Evolutionary conservation across 2,113 vertebrate species (phyloP), one percentile per base, ranked within the genome.

Genomic region (Aptenodytes forsteri): DNA sequence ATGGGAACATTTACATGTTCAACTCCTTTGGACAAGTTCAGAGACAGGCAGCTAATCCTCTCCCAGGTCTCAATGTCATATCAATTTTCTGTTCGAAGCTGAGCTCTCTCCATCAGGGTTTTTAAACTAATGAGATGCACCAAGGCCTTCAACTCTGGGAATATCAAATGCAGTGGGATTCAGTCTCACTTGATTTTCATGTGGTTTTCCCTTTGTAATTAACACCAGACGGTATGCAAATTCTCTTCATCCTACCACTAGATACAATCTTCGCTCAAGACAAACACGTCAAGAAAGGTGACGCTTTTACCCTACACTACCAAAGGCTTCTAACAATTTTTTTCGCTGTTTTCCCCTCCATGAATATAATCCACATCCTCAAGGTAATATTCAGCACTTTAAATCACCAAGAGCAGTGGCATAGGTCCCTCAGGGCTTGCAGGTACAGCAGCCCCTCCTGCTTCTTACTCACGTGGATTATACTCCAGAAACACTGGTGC

Each of bases 51-150:
- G 36, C 92, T 98, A 98, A 98, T 97, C 98, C 96, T 90, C 95
- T 92, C 15, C 11, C 91, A 95, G 95, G 95, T 95, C 94, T 97
- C 97, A 73, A 42, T 97, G 98, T 98, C 98, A 96, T 96, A 97
- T 96, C 97, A 98, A 98, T 98, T 97, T 97, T 97, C 97, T 9
- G 11, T 96, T 98, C 76, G 32, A 93, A 97, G 93, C 79, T 97
- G 95, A 98, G 96, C 94, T 96, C 94, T 81, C 96, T 92, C 83
- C 82, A 83, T 97, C 77, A 90, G 93, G 87, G 94, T 91, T 98
- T 93, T 96, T 95, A 97, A 95, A 96, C 93, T 97, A 97, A 98
- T 95, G 96, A 98, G 97, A 97, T 90, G n/a, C 91, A 76, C 80
- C 0, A 3, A 95, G 96, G 95, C 93, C 96, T 96, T 96, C 97